Evolutionary conservation across 2,797 vertebrate genomes (phyloP).

Genomic region (Mormyrus hasselquistii): DNA sequence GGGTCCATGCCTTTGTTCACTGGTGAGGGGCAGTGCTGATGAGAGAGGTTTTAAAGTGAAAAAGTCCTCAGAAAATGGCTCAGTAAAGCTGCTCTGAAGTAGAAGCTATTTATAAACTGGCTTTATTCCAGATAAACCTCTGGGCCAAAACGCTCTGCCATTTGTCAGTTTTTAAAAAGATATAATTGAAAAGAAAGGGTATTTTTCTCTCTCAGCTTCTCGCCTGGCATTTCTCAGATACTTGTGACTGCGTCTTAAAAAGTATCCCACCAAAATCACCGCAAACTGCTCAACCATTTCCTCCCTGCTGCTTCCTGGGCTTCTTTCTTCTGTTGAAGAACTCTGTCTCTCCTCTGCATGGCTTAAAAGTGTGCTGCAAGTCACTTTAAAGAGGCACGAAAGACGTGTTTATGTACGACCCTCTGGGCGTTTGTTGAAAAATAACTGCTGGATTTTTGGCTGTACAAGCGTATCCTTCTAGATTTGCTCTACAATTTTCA

Average conservation of each 20-base stretch:
- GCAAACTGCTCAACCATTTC: neutral
- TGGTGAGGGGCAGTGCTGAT: constrained; percentile 53
- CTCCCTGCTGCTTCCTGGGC: neutral
- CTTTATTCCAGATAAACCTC: constrained; percentile 33
- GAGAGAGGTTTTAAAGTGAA: constrained; percentile 32
- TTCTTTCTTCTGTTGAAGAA: neutral
- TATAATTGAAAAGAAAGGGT: constrained; percentile 49
- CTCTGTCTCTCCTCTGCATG: neutral
- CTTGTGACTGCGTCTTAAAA: constrained; percentile 36
- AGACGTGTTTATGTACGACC: neutral
- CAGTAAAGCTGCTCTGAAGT: constrained; percentile 16
- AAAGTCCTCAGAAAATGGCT: constrained; percentile 13
- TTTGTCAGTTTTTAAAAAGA: constrained; percentile 49
- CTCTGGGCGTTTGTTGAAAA: neutral
- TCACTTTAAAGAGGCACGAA: neutral
- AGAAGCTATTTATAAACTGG: constrained; percentile 20
- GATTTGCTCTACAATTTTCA: neutral
- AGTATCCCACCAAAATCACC: neutral
- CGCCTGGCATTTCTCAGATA: constrained; percentile 51
- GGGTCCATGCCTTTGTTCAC: constrained; percentile 55
- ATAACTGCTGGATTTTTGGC: neutral
- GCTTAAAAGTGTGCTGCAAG: constrained; percentile 7
- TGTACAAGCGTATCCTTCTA: neutral
- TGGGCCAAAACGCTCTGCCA: constrained; percentile 41
- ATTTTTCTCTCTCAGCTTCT: constrained; percentile 52